Evolutionary conservation across 2,113 vertebrate genomes (phyloP), one percentile per base, ranked within the genome.

Genomic region (Zosterops borbonicus): DNA sequence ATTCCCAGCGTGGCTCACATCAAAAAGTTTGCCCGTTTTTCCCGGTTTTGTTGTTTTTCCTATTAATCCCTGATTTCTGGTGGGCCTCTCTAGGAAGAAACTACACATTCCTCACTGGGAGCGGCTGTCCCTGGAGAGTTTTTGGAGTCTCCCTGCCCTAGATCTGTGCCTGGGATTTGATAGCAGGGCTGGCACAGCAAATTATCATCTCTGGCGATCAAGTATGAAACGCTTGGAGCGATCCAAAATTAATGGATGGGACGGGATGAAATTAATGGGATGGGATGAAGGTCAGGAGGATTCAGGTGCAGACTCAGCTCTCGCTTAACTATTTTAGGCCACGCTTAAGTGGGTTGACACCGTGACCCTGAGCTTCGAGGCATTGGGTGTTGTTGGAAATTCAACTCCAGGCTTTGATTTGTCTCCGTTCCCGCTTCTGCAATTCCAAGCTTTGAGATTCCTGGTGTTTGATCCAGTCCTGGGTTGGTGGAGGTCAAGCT

Each of bases 1-100:
- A 1, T 46, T 25, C 11, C 23, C 28, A 2, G 14, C 2, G 0
- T 18, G 3, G 5, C 16, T 50, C 10, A 1, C 17, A 10, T 37
- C 17, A 20, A n/a, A 41, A 79, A 31, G 5, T 10, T 16, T 2
- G 1, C 11, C 27, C 5, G 2, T 2, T 87, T 83, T 47, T 37
- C 41, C 55, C 1, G 1, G 1, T 24, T 76, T 63, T 37, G 11
- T 46, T 25, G 20, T 15, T 60, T 69, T 9, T 31, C 14, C 31
- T 22, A 3, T 41, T 39, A 21, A 50, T 49, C 53, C 14, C 0
- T 13, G 12, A 29, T 76, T 84, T 59, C 67, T 74, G 37, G 8
- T 24, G 31, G 49, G n/a, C 11, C 58, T 9, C 62, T 29, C 31
- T 7, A 13, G 62, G 62, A 50, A 44, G 7, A 27, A 76, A 7